These are phyloP conservation scores for Drosophila buzzatii DNA, from an alignment of 2,888 invertebrate species.

Conservation along the genomic window DNA sequence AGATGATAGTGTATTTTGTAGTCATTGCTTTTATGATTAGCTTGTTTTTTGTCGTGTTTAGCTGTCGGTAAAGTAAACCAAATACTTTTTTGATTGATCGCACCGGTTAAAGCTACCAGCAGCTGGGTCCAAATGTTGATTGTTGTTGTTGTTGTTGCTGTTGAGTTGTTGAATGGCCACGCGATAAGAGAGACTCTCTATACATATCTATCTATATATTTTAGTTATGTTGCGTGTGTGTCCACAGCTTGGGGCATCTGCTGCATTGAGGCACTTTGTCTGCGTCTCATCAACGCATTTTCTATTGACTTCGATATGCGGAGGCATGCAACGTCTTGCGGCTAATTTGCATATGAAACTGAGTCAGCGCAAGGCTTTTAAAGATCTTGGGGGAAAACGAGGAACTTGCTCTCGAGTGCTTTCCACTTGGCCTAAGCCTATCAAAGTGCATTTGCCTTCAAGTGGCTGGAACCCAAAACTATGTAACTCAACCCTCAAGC, in stretches of 20 bases:
- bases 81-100: constrained; percentile 63
- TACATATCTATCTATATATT: constrained; percentile 4
- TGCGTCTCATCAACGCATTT: constrained; percentile 30
- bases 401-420: constrained; percentile 47
- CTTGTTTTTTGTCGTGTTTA: constrained; percentile 7
- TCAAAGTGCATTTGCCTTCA: constrained; percentile 67
- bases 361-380: constrained; percentile 48
- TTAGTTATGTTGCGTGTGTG: constrained; percentile 10
- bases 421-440: constrained; percentile 52
- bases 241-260: constrained; percentile 41
- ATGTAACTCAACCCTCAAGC: neutral
- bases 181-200: constrained; percentile 39
- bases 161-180: constrained; percentile 52
- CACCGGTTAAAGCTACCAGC: constrained; percentile 36
- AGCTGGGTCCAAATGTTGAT: constrained; percentile 44
- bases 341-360: constrained; percentile 77
- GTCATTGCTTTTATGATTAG: constrained; percentile 24
- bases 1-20: constrained; percentile 22
- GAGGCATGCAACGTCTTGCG: constrained; percentile 52
- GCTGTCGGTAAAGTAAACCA: no score
- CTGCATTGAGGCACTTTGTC: constrained; percentile 17
- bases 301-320: constrained; percentile 33
- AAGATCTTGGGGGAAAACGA: neutral
- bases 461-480: constrained; percentile 15
- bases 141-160: constrained; percentile 21